Evolutionary conservation across 2,113 vertebrate genomes (phyloP).

Genomic region (Channa maculata): DNA sequence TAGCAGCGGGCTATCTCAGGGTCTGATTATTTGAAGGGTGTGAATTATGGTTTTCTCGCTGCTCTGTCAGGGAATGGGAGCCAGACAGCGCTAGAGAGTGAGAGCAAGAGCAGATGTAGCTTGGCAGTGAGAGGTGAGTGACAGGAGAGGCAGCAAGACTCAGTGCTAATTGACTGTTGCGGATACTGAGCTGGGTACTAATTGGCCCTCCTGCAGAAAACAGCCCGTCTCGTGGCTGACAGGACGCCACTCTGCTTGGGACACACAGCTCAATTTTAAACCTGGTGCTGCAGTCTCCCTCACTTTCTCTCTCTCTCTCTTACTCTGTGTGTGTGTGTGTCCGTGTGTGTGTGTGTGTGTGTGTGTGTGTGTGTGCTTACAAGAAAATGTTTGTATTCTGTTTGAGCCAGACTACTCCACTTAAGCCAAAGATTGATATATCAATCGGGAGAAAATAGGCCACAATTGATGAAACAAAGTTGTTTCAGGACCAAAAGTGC

Average conservation of each 20-base stretch:
- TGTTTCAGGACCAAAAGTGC: neutral
- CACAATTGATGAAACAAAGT: neutral
- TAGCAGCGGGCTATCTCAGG: conserved; percentile 63
- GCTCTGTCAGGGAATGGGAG: conserved; percentile 44
- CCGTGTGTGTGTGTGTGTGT: neutral
- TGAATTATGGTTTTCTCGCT: conserved; percentile 57
- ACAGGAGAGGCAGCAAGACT: conserved; percentile 78
- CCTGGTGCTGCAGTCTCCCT: conserved; percentile 8
- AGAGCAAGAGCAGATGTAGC: conserved; percentile 53
- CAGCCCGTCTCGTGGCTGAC: conserved; percentile 57
- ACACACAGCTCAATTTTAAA: conserved; percentile 67
- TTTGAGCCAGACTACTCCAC: conserved; percentile 15
- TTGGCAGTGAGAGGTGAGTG: conserved; percentile 81
- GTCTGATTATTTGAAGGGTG: conserved; percentile 69
- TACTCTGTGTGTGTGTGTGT: neutral
- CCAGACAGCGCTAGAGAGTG: conserved; percentile 44
- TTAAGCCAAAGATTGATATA: conserved; percentile 50
- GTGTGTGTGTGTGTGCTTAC: neutral
- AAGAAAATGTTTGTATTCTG: too few species aligned
- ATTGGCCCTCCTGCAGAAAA: conserved; percentile 71
- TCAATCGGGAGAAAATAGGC: neutral
- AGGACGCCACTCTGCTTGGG: conserved; percentile 58
- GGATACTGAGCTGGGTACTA: conserved; percentile 62
- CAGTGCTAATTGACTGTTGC: conserved; percentile 72
- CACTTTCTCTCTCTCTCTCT: neutral